Evolutionary conservation across 2,113 vertebrate species (phyloP).

Genomic region (Columba janthina): DNA sequence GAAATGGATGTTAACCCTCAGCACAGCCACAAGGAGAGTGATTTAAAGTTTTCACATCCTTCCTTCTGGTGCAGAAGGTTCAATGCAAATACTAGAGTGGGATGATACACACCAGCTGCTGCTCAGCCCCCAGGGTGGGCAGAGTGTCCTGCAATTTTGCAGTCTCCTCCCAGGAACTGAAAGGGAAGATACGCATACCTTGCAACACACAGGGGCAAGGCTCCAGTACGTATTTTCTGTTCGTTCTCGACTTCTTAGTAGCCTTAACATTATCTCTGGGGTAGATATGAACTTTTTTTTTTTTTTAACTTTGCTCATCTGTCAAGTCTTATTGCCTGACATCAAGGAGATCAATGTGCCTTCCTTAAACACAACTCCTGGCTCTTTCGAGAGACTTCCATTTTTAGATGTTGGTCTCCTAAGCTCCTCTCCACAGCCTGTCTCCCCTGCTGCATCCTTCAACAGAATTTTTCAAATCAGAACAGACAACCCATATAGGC

Average conservation of each 20-base stretch:
- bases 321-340: slow-evolving; percentile 38
- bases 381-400: slow-evolving; percentile 21
- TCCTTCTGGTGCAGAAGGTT: neutral
- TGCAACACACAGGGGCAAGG: neutral
- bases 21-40: neutral
- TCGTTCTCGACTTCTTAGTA: neutral
- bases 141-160: neutral
- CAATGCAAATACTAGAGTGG: neutral
- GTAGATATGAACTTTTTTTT: neutral
- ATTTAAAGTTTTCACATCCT: neutral
- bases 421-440: slow-evolving; percentile 26
- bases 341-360: slow-evolving; percentile 31
- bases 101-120: neutral
- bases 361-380: slow-evolving; percentile 23
- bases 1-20: neutral
- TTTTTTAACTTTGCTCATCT: neutral
- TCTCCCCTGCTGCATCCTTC: slow-evolving; percentile 57
- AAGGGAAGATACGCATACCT: neutral
- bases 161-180: neutral
- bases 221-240: neutral
- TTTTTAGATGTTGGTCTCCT: slow-evolving; percentile 30
- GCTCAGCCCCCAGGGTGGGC: neutral
- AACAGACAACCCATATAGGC: slow-evolving; percentile 51
- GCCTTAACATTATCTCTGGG: neutral
- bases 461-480: slow-evolving; percentile 42